Evolutionary conservation across 2,113 vertebrate species (phyloP).

Genomic region (Perccottus glenii): DNA sequence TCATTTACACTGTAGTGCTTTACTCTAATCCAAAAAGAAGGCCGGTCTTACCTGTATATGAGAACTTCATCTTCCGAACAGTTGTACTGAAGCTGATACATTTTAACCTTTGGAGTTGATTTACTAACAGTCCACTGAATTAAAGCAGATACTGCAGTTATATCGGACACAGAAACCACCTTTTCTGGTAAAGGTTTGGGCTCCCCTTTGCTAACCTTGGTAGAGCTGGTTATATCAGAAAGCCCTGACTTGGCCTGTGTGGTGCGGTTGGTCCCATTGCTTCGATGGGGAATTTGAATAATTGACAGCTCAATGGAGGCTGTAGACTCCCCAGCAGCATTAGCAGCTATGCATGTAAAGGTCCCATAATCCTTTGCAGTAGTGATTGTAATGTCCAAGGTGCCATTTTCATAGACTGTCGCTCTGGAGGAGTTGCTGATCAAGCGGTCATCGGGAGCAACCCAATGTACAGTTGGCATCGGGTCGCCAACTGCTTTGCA

Average conservation of each 20-base stretch:
- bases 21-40: conserved; percentile 6
- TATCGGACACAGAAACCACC: conserved; percentile 90
- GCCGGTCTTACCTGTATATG: conserved; percentile 90
- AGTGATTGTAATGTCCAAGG: conserved; percentile 92
- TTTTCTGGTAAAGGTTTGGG: conserved; percentile 86
- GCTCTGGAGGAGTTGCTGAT: conserved; percentile 92
- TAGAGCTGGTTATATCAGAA: conserved; percentile 95
- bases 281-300: conserved; percentile 93
- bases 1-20: background rate
- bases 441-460: conserved; percentile 90
- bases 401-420: conserved; percentile 91
- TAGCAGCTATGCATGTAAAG: conserved; percentile 97
- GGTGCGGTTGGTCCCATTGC: conserved; percentile 87
- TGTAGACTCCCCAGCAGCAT: conserved; percentile 93
- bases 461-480: conserved; percentile 93
- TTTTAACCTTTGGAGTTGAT: conserved; percentile 93
- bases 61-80: conserved; percentile 97
- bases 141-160: conserved; percentile 91
- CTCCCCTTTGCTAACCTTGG: conserved; percentile 88
- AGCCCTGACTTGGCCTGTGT: conserved; percentile 90
- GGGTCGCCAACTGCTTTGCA: conserved; percentile 98
- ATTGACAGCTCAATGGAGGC: conserved; percentile 93
- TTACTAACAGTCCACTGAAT: conserved; percentile 95
- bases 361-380: conserved; percentile 94
- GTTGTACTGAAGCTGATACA: conserved; percentile 99